Conservation (phyloP, 2,888 invertebrate species). For the Morpho helenor region DNA sequence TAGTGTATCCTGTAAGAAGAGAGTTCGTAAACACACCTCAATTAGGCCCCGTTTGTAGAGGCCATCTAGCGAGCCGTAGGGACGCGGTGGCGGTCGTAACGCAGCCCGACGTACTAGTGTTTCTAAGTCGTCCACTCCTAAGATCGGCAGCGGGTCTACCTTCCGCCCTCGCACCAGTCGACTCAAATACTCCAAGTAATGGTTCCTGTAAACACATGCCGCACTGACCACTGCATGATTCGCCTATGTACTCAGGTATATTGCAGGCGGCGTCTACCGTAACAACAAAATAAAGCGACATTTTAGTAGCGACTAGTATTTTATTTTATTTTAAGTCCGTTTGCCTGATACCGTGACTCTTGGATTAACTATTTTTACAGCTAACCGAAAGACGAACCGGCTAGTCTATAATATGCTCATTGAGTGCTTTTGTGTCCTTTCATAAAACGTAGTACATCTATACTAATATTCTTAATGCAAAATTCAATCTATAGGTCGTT, state of each 20-base stretch:
- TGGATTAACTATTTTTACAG: no score
- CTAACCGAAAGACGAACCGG: no score
- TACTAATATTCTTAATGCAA: no score
- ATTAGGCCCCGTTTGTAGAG: conserved; percentile 81
- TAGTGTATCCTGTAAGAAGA: conserved; percentile 90
- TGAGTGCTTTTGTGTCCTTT: no score
- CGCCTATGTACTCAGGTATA: conserved; percentile 13
- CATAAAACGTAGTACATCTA: no score
- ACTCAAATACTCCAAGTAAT: conserved; percentile 94
- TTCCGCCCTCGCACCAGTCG: conserved; percentile 84
- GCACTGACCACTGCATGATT: conserved; percentile 47
- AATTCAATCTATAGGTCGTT: no score
- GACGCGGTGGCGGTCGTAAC: conserved; percentile 85
- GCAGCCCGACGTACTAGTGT: conserved; percentile 87
- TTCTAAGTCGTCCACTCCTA: conserved; percentile 90
- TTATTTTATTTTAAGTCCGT: no score
- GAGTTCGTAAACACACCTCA: conserved; percentile 75
- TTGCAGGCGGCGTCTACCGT: conserved; percentile 13
- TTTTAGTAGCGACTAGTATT: conserved; percentile 1
- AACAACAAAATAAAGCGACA: conserved; percentile 6
- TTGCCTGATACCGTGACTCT: no score
- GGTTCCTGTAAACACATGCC: conserved; percentile 82
- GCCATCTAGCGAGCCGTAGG: conserved; percentile 85
- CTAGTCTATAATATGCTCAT: no score
- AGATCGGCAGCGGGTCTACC: conserved; percentile 88